Base-by-base conservation (phyloP, 92 coral and sea anemone species). In the Porites lobata region DNA sequence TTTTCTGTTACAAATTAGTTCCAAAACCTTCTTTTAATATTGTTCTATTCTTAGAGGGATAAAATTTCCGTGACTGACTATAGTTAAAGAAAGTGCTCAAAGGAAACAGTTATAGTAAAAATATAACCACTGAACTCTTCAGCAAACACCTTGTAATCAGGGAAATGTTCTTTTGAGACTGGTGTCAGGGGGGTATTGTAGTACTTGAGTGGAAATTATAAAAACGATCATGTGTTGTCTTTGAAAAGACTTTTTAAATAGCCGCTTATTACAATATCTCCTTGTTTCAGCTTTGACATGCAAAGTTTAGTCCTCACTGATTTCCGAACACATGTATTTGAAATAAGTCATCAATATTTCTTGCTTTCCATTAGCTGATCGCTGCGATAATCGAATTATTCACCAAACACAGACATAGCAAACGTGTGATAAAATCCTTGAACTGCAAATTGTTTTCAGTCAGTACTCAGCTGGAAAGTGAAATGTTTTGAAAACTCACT, bases 381-480 rank as follows among this genome's bases (percentile, higher is more conserved):
- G 4, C 18, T 24, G 18, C 47, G 47, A 38, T 38, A 38, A 38
- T 38, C 13, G 70, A 59, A 72, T n/a, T 13, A 58, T 72, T 82
- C 86, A 32, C 58, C 78, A 20, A 58, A 11, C 59, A 10, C 53
- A 12, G 78, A 70, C 86, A 81, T 29, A 68, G 12, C 38, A 57
- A 12, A 38, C 56, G 15, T 18, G 56, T 57, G 65, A 59, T 38
- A 52, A 43, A 70, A 57, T 32, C 13, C 61, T 56, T 14, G 61
- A 29, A 38, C 22, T 20, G n/a, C 69, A 58, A 57, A 70, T 70
- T 70, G 67, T 38, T 15, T 57, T 47, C 56, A 81, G 59, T 61
- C 77, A 32, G 4, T 18, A 10, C 86, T 82, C 86, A 82, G 78
- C 78, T 71, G 78, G 86, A 71, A 57, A 61, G 78, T 78, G 4